Evolutionary conservation across 2,888 invertebrate species (phyloP), one percentile per base, ranked within the genome.

Genomic region (Muschampia staudingeri): DNA sequence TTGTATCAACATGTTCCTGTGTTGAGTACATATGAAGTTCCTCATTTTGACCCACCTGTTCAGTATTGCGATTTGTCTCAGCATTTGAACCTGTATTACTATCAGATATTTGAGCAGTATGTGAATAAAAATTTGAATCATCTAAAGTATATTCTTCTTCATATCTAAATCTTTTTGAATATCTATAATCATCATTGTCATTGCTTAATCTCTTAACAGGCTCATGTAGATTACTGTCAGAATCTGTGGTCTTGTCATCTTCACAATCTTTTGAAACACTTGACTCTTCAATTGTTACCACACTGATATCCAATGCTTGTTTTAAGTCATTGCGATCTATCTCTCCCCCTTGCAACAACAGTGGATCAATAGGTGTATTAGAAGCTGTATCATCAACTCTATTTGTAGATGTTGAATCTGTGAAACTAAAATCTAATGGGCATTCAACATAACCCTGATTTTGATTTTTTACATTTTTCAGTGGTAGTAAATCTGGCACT

Each of bases 311-410:
- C 84, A 94, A 88, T 81, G 95, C 95, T 88, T 95, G 93, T 87
- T 95, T 96, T 2, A 91, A 76, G 77, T 96, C 96, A 91, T 85
- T 92, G n/a, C 92, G 91, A 61, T 95, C 94, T 78, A 93, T 90
- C 83, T 96, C 96, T 82, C 88, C 88, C 85, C 97, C 97, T 84
- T 94, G 95, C 79, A 97, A 87, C 37, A 97, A 89, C 7, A 97
- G 92, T 14, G 97, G 97, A 90, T 97, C 97, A 78, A 96, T 92
- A 83, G 96, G 96, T 83, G 96, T 96, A 76, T 94, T 93, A 44
- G 95, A 92, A n/a, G 94, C 89, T 56, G 86, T 87, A 82, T 96
- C 97, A 89, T 97, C 97, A 88, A 94, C 88, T 87, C 96, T 95
- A 81, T 92, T 94, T 61, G 91, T 90, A 70, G 95, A 94, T 73